phyloP scores from a whole-genome alignment of 2,113 vertebrate species.

The Alces alces region DNA sequence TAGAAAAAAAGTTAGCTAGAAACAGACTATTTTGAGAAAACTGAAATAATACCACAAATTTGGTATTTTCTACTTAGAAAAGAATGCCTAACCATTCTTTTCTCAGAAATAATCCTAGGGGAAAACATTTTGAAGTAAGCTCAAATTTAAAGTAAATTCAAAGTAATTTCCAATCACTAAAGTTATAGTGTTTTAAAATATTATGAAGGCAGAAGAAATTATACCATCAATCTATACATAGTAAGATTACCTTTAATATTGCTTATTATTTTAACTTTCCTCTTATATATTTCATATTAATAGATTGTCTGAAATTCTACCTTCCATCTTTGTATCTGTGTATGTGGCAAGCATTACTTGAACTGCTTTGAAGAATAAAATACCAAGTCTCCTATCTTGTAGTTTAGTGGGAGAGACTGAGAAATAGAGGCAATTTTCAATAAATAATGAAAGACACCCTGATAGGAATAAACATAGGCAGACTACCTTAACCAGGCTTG shows the following conservation, averaged over 20 bases:
- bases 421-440: neutral
- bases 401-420: neutral
- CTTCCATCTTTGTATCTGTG: neutral
- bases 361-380: neutral
- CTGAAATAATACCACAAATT: neutral
- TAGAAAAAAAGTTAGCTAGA: neutral
- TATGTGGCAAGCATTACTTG: neutral
- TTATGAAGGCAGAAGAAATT: neutral
- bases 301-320: neutral
- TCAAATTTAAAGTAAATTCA: neutral
- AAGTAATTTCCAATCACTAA: neutral
- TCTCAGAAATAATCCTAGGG: neutral
- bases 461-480: neutral
- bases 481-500: neutral
- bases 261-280: neutral
- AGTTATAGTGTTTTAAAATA: neutral
- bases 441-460: neutral
- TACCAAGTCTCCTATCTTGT: neutral
- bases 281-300: neutral
- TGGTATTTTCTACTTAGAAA: conserved; percentile 14
- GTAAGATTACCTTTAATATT: neutral
- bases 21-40: neutral
- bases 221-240: neutral
- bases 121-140: neutral
- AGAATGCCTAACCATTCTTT: neutral